Conservation (phyloP, 2,797 vertebrate genomes). For the Catamblyrhynchus diadema region DNA sequence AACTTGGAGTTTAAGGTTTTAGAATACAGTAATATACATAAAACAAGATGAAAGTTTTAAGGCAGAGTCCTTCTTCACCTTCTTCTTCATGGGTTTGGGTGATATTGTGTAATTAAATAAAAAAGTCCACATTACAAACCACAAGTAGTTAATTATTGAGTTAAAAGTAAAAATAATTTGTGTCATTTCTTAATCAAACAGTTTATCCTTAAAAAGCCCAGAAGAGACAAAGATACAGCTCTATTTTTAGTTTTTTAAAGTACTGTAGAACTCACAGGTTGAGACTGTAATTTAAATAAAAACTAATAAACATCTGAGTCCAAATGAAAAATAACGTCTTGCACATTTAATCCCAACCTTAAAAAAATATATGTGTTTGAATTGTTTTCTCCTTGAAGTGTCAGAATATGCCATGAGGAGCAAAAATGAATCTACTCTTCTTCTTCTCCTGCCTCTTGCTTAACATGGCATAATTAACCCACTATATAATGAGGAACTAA, state of each 20-base stretch:
- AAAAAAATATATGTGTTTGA: background rate
- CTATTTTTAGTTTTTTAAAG: background rate
- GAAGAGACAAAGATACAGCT: background rate
- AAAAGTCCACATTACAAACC: background rate
- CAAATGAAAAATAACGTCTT: background rate
- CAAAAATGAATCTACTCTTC: background rate
- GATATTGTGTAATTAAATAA: background rate
- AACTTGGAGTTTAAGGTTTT: background rate
- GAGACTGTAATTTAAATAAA: background rate
- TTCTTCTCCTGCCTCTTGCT: background rate
- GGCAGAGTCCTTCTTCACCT: background rate
- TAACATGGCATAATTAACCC: background rate
- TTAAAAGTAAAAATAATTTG: background rate
- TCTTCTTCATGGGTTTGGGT: background rate
- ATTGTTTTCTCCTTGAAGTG: background rate
- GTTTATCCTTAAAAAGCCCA: background rate
- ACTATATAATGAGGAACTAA: background rate
- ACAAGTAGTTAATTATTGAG: background rate
- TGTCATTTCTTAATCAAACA: background rate
- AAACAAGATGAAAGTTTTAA: background rate
- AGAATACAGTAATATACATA: background rate
- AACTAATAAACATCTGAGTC: background rate
- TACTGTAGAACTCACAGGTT: background rate
- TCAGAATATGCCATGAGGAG: background rate
- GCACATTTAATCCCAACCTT: background rate